These are phyloP conservation scores for Parambassis ranga DNA, from an alignment of 2,797 vertebrate species.

Conservation along the genomic window DNA sequence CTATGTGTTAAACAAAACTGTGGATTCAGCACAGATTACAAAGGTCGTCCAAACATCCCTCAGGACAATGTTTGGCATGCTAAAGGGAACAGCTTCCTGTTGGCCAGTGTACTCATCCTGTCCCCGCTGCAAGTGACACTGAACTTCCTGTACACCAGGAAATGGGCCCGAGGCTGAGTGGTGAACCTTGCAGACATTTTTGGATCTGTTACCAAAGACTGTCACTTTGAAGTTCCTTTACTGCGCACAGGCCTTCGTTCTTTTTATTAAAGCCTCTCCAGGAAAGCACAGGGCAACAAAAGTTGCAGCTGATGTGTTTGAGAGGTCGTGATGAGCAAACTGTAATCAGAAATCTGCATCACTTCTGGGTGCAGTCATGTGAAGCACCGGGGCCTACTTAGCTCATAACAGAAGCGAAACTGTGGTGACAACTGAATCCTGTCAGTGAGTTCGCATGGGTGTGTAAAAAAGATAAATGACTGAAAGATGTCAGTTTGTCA, in stretches of 20 bases:
- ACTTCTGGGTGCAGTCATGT: neutral
- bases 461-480: no score
- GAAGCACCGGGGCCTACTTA: neutral
- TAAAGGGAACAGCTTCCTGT: slow-evolving; percentile 63
- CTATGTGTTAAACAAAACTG: slow-evolving; percentile 41
- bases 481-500: no score
- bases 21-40: slow-evolving; percentile 60
- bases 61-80: slow-evolving; percentile 52
- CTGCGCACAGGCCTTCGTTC: no score
- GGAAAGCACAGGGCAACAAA: no score
- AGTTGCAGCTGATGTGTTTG: no score
- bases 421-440: neutral
- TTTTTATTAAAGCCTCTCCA: no score
- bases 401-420: neutral
- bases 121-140: slow-evolving; percentile 39
- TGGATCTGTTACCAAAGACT: no score
- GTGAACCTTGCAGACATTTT: neutral
- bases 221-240: no score
- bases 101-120: slow-evolving; percentile 55
- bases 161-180: slow-evolving; percentile 8
- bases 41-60: slow-evolving; percentile 51
- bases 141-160: slow-evolving; percentile 68
- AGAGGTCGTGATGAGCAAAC: no score
- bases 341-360: no score
- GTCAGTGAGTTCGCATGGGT: neutral